These are phyloP conservation scores for Ricordea florida DNA, from an alignment of 92 coral and sea anemone genomes.

Conservation along the genomic window DNA sequence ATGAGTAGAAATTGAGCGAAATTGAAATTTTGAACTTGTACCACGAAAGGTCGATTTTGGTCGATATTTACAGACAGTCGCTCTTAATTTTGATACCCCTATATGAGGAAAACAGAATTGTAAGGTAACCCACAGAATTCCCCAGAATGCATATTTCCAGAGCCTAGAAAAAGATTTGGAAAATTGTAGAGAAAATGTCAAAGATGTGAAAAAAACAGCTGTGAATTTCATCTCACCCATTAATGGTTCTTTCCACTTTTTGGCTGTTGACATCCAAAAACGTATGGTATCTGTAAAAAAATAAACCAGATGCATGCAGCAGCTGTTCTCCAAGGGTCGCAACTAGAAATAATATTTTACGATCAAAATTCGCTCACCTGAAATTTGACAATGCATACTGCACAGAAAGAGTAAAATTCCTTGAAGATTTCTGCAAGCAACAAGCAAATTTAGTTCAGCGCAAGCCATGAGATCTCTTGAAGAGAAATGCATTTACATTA, in stretches of 20 bases:
- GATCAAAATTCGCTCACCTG: slow-evolving; percentile 48
- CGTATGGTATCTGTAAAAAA: slow-evolving; percentile 65
- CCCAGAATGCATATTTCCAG: too few species aligned
- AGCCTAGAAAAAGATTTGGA: too few species aligned
- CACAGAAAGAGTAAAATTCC: slow-evolving; percentile 71
- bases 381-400: slow-evolving; percentile 90
- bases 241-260: slow-evolving; percentile 61
- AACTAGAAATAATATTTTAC: not conserved
- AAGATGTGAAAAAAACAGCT: too few species aligned
- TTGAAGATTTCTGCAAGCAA: slow-evolving; percentile 68
- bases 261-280: slow-evolving; percentile 79
- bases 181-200: too few species aligned
- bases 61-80: too few species aligned
- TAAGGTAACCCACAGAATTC: too few species aligned
- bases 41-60: too few species aligned
- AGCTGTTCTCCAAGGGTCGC: not conserved
- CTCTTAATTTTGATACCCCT: too few species aligned
- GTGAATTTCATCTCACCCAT: slow-evolving; percentile 65
- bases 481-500: not conserved
- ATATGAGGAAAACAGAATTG: too few species aligned
- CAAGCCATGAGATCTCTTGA: not conserved
- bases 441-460: not conserved
- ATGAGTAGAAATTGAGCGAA: too few species aligned
- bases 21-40: too few species aligned
- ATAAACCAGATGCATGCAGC: too few species aligned